Base-by-base conservation (phyloP, 2,888 invertebrate species). In the Papilio demoleus region DNA sequence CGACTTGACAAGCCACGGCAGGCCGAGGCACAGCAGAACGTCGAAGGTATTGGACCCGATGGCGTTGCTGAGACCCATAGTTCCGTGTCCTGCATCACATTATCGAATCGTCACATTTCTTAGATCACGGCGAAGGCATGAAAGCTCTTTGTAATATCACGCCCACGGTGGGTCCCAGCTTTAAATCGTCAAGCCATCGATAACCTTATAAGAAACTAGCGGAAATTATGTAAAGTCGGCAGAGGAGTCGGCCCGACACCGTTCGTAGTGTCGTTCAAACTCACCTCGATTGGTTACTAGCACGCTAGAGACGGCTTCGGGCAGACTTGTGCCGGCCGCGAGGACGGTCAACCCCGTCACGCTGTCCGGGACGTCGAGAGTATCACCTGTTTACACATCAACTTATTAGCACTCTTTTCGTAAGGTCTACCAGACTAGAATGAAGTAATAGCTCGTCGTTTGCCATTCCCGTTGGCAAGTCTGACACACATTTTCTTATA, bases 321-420 rank as follows among this genome's bases (percentile, higher is more conserved):
- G 98, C 1, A 98, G 97, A 75, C 97, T 97, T 1, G 97, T 98
- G 59, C 98, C 98, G 12, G 98, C 98, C 4, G 98, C 98, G 69
- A 98, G 93, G 82, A 98, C 97, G 14, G 98, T 98, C 42, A 98
- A 96, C 2, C 98, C 98, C 97, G 98, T 98, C 1, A 98, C 97
- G 0, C 97, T 97, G 86, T 98, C 98, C 0, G 98, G 98, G 63
- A 97, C 95, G 73, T 94, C 92, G 17, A 97, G 86, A 0, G 97
- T 96, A 79, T 96, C 96, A 60, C 97, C 97, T 95, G 74, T n/a
- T 81, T 80, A 65, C n/a, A 50, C n/a, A n/a, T n/a, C n/a, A n/a
- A n/a, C n/a, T n/a, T n/a, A n/a, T n/a, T n/a, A n/a, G n/a, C n/a
- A n/a, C n/a, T n/a, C n/a, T n/a, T n/a, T n/a, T n/a, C n/a, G n/a